Evolutionary conservation across 1,140 invertebrate genomes (phyloP), one percentile per base, ranked within the genome.

Genomic region (Calephelis nemesis): DNA sequence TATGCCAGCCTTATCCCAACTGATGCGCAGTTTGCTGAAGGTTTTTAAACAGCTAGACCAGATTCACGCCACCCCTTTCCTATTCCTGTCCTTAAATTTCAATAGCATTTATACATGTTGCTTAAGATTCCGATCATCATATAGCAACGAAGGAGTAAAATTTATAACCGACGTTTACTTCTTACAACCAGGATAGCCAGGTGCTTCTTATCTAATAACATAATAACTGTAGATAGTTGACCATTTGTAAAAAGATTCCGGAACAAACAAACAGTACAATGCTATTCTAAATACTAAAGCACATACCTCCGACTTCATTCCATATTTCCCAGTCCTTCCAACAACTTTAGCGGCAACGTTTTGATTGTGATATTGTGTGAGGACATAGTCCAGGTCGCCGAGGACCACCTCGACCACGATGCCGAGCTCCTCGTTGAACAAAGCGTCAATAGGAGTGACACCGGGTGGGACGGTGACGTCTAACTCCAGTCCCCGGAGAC

Each of bases 381-480:
- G 75, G 0, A 97, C 95, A 60, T 93, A 84, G 0, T 93, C 80
- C 5, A 94, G 71, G 71, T 96, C 77, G 2, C 79, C 75, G 7
- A 90, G 74, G 8, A 84, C 79, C 0, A 98, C 94, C 94, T 99
- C 98, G 10, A 99, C 74, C n/a, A 99, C 89, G 92, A 98, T 96
- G 7, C 98, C 98, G 48, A 97, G 93, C 92, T 99, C 98, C 92
- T 99, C 98, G 64, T 95, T 93, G 88, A 98, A 99, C 40, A 99
- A 86, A 60, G 96, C 85, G 49, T 96, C 94, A 7, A 97, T 80
- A 7, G 94, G 88, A 1, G 90, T 85, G 12, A 93, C 93, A 45
- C 78, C 73, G 13, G 85, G 77, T 62, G 91, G 93, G n/a, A 95
- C 93, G 3, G 80, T 82, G 19, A 97, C 82, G 73, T 97, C 92